Evolutionary conservation across 1,140 invertebrate genomes (phyloP).

Genomic region (Hermatobates lingyangjiaoensis): DNA sequence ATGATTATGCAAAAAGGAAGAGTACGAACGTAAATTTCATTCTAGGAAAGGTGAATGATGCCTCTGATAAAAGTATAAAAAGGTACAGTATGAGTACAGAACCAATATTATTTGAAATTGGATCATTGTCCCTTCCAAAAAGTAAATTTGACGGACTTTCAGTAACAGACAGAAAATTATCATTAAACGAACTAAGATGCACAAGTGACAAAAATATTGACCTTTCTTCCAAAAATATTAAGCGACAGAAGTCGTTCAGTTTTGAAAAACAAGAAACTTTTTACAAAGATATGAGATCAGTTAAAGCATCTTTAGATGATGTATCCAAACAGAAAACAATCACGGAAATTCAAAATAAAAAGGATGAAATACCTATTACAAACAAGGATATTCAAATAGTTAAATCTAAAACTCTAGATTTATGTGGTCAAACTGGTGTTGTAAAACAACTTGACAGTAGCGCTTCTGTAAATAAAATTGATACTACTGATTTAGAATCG

Average conservation of each 20-base stretch:
- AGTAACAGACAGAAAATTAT: background rate
- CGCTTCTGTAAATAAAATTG: background rate
- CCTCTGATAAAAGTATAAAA: background rate
- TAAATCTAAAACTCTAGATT: background rate
- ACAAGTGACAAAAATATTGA: background rate
- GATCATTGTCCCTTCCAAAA: background rate
- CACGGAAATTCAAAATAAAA: background rate
- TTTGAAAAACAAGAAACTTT: background rate
- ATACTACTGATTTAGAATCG: conserved; percentile 18
- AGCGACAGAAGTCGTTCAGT: background rate
- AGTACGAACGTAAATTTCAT: background rate
- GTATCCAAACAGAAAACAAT: background rate
- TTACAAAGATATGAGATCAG: background rate
- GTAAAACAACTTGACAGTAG: background rate
- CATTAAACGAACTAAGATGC: background rate
- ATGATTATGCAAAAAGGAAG: too few species aligned
- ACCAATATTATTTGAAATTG: background rate
- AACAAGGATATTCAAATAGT: background rate
- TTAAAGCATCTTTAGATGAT: background rate
- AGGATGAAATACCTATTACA: background rate
- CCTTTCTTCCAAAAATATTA: background rate
- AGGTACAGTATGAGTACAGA: background rate
- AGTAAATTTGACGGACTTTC: background rate
- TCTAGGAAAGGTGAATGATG: background rate
- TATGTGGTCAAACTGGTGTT: background rate